Conservation (phyloP, 2,797 vertebrate genomes). For the Trichosurus vulpecula region DNA sequence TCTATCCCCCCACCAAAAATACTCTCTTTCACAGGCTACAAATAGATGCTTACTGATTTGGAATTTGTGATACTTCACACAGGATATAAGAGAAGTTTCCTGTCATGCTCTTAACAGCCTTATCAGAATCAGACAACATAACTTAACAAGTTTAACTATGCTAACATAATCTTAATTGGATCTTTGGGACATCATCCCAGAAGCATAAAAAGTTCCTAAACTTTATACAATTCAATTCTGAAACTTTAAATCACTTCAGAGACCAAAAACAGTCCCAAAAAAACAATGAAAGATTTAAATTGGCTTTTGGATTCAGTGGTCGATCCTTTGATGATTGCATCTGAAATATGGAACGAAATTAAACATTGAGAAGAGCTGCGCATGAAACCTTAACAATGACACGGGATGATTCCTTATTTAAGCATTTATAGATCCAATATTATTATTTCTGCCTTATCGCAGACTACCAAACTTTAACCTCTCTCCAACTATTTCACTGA, state of each 20-base stretch:
- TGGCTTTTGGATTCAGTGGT: constrained; percentile 40
- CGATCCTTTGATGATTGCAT: constrained; percentile 40
- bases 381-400: not conserved
- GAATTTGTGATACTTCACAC: not conserved
- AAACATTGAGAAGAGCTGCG: not conserved
- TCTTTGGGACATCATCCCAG: constrained; percentile 70
- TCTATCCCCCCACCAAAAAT: not conserved
- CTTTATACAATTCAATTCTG: constrained; percentile 39
- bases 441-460: not conserved
- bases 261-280: constrained; percentile 48
- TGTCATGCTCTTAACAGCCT: not conserved
- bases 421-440: not conserved
- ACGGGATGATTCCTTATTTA: not conserved
- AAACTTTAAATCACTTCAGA: constrained; percentile 73
- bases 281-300: constrained; percentile 64
- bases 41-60: not conserved
- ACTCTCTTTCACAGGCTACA: not conserved
- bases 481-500: constrained; percentile 6
- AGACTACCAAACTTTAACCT: not conserved
- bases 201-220: constrained; percentile 67
- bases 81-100: not conserved
- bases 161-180: constrained; percentile 62
- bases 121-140: not conserved
- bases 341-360: not conserved
- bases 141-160: not conserved